phyloP scores from a whole-genome alignment of 2,113 vertebrate genomes.

The Mohoua ochrocephala region DNA sequence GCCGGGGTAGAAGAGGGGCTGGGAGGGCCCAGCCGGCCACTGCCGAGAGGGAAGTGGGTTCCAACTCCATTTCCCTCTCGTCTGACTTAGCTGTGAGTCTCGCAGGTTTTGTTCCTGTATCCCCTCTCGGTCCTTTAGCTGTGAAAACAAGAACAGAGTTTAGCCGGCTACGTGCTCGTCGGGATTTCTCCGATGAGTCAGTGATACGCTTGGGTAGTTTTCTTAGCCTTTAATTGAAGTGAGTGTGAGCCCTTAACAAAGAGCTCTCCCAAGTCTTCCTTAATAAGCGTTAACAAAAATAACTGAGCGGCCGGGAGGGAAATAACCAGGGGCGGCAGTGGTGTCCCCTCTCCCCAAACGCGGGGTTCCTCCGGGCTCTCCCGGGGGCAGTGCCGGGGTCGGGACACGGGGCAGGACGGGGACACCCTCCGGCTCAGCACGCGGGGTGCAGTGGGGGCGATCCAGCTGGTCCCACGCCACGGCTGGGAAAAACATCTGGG shows the following conservation, averaged over 20 bases:
- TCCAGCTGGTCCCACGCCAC: fast-evolving
- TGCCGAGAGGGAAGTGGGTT: neutral
- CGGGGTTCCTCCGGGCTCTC: neutral
- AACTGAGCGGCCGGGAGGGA: neutral
- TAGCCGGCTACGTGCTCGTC: neutral
- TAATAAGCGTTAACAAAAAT: conserved; percentile 25
- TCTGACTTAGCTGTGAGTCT: neutral
- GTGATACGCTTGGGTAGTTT: conserved; percentile 28
- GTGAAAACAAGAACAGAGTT: neutral
- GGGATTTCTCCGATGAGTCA: conserved; percentile 50
- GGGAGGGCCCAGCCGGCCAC: neutral
- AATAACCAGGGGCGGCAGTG: neutral
- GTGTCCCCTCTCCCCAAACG: neutral
- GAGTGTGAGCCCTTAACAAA: conserved; percentile 18
- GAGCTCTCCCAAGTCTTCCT: conserved; percentile 3
- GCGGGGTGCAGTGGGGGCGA: fast-evolving
- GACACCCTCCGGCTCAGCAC: fast-evolving
- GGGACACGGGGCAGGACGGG: neutral
- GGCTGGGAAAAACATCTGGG: neutral
- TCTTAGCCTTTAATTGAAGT: conserved; percentile 21
- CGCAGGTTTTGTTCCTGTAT: neutral
- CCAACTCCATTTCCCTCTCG: neutral
- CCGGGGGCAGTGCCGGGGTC: fast-evolving
- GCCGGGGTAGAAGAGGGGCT: fast-evolving
- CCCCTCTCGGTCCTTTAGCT: neutral